Conservation (phyloP, 2,888 invertebrate species). For the Drosophila paracracens region DNA sequence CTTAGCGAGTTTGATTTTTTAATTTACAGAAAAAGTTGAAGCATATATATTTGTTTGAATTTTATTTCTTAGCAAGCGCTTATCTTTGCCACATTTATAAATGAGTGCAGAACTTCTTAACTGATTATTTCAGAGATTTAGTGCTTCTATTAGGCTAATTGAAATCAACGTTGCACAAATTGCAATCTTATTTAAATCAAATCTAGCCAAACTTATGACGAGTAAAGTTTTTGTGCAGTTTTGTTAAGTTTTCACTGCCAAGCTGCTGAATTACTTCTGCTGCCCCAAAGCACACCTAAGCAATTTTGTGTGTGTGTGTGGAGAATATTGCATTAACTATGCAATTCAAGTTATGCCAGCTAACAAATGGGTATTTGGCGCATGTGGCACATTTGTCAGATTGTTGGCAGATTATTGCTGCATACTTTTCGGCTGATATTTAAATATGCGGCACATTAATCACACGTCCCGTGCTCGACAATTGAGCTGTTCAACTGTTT, state of each 20-base stretch:
- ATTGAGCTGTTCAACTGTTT: slow-evolving; percentile 55
- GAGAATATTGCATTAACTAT: slow-evolving; percentile 34
- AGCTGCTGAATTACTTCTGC: slow-evolving; percentile 28
- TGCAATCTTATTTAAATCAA: slow-evolving; percentile 31
- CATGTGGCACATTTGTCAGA: slow-evolving; percentile 62
- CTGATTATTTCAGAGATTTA: neutral
- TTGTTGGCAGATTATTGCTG: slow-evolving; percentile 50
- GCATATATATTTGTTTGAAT: neutral
- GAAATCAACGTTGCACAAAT: slow-evolving; percentile 25
- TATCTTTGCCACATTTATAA: neutral
- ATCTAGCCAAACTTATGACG: slow-evolving; percentile 8
- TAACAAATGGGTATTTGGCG: slow-evolving; percentile 12
- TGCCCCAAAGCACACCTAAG: slow-evolving; percentile 21
- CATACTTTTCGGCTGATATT: slow-evolving; percentile 71
- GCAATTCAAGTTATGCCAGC: slow-evolving; percentile 40
- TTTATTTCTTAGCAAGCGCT: neutral
- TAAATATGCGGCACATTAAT: slow-evolving; percentile 63
- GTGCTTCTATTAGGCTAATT: slow-evolving; percentile 39
- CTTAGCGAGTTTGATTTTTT: neutral
- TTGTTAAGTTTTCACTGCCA: slow-evolving; percentile 13
- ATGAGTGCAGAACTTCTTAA: neutral
- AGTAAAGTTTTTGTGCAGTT: slow-evolving; percentile 13
- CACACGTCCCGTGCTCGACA: slow-evolving; percentile 46
- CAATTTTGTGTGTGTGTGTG: slow-evolving; percentile 10
- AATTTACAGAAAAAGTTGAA: neutral